Evolutionary conservation across 53 echinoderm and acorn worm genomes (phyloP).

Genomic region (Stichopus horrens): DNA sequence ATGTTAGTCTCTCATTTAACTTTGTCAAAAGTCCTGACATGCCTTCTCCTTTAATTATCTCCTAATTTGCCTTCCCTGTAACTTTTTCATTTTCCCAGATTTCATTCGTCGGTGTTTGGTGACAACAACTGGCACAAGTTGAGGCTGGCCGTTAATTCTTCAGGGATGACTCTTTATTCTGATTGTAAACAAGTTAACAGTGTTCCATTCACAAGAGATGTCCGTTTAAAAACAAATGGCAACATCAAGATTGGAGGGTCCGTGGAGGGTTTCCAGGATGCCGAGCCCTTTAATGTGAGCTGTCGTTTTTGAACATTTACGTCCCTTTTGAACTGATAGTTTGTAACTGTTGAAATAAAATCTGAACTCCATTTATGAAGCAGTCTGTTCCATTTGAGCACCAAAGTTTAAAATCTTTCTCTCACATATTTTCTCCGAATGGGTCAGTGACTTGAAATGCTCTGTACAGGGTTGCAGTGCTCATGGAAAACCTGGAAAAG

Average conservation of each 20-base stretch:
- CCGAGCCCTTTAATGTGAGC: slow-evolving; percentile 22
- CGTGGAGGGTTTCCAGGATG: background rate
- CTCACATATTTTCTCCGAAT: too few species aligned
- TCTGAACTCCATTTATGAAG: too few species aligned
- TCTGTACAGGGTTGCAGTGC: too few species aligned
- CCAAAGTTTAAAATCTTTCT: too few species aligned
- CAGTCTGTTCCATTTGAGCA: too few species aligned
- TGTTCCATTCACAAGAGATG: background rate
- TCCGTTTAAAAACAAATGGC: background rate
- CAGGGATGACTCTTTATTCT: slow-evolving; percentile 26
- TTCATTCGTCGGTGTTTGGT: slow-evolving; percentile 63
- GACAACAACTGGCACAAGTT: slow-evolving; percentile 69
- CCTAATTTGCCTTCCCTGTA: background rate
- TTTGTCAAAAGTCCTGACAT: too few species aligned
- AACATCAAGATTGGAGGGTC: slow-evolving; percentile 4
- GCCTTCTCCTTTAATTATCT: background rate
- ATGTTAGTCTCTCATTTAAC: too few species aligned
- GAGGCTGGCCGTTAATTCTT: slow-evolving; percentile 41
- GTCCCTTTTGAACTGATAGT: too few species aligned
- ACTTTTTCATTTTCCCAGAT: slow-evolving; percentile 42
- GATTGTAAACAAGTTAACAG: slow-evolving; percentile 13
- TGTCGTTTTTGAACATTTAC: too few species aligned
- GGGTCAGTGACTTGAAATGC: too few species aligned
- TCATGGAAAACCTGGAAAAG: too few species aligned
- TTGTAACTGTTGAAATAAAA: too few species aligned